phyloP scores from a whole-genome alignment of 37 sponge, comb jelly and placozoan species.

The Diacarnus erythraeanus region DNA sequence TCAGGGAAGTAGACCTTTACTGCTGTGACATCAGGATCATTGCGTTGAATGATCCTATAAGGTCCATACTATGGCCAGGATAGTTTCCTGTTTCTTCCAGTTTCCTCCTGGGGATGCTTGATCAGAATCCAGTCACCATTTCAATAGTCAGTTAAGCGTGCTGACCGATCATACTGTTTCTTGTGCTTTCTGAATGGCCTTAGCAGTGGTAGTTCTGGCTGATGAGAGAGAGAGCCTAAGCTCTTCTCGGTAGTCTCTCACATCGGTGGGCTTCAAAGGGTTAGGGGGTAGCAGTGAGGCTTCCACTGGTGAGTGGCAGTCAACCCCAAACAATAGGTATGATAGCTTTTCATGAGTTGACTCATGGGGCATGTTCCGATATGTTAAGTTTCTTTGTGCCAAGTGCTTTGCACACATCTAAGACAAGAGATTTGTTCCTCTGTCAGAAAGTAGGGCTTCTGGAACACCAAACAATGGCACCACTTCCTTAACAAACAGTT shows the following conservation, averaged over 20 bases:
- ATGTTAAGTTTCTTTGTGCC: too few species aligned
- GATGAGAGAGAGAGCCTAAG: too few species aligned
- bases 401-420: conserved; percentile 24
- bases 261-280: neutral
- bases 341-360: too few species aligned
- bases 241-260: neutral
- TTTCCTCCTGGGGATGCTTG: conserved; percentile 37
- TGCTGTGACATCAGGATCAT: conserved; percentile 32
- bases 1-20: conserved; percentile 43
- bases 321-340: too few species aligned
- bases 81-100: conserved; percentile 30
- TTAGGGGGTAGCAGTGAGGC: too few species aligned
- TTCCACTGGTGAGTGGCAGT: too few species aligned
- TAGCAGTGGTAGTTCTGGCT: too few species aligned
- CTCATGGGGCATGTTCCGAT: too few species aligned
- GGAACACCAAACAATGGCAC: conserved; percentile 58
- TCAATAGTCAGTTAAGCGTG: too few species aligned
- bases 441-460: conserved; percentile 54
- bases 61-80: conserved; percentile 48
- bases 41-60: neutral
- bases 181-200: too few species aligned
- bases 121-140: conserved; percentile 51
- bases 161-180: too few species aligned
- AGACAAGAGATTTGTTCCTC: conserved; percentile 48
- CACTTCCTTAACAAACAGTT: conserved; percentile 30